A percentile compares a stretch with the other conserved stretches of the same genome.
Evolutionary conservation across 1,140 invertebrate genomes (phyloP).

Genomic region (Homarus americanus): DNA sequence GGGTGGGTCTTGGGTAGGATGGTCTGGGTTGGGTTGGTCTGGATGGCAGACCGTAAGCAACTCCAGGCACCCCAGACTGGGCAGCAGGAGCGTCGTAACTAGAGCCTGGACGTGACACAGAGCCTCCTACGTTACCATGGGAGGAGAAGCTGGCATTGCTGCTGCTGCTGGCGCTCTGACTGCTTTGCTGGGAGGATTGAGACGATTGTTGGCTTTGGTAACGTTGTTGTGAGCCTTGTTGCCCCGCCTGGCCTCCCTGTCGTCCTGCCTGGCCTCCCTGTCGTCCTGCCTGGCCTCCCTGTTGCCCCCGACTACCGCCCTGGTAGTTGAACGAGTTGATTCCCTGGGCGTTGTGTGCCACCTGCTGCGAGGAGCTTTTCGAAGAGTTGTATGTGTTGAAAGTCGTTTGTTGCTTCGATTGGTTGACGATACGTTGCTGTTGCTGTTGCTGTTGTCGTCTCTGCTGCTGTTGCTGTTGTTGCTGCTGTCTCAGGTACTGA

Average conservation of each 20-base stretch:
- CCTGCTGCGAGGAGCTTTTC: conserved; percentile 20
- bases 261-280: background rate
- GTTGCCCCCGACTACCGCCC: conserved; percentile 5
- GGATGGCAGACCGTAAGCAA: background rate
- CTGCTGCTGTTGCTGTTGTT: conserved; percentile 32
- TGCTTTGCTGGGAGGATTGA: conserved; percentile 22
- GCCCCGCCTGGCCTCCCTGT: background rate
- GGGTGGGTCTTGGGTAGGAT: background rate
- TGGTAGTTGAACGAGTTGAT: conserved; percentile 16
- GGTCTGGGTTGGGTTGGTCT: background rate
- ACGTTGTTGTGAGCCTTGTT: conserved; percentile 24
- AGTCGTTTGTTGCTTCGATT: conserved; percentile 38
- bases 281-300: background rate
- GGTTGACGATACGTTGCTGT: conserved; percentile 26
- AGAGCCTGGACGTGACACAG: background rate
- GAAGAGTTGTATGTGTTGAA: conserved; percentile 42
- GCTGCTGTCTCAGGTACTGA: conserved; percentile 36
- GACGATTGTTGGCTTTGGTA: conserved; percentile 50
- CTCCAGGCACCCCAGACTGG: conserved; percentile 4
- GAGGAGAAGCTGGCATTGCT: background rate
- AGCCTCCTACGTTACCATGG: background rate
- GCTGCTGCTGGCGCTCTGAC: conserved; percentile 45
- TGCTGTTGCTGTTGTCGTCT: conserved; percentile 2
- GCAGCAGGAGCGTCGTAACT: background rate
- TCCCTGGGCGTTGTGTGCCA: background rate